Conservation (phyloP, 1,140 invertebrate species). For the Dendroctonus ponderosae region DNA sequence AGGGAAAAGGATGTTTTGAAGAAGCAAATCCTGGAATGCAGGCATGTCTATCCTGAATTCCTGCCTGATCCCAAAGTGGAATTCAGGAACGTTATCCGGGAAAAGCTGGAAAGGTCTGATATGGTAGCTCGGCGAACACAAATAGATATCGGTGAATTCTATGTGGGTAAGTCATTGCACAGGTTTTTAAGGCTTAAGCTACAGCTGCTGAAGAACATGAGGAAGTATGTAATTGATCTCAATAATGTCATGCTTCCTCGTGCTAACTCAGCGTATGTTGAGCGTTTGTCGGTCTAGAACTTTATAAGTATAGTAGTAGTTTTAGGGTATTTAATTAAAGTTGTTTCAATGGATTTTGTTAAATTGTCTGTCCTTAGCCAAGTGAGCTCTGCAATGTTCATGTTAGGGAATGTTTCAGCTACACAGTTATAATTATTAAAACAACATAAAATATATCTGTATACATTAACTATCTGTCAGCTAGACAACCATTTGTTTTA, state of each 20-base stretch:
- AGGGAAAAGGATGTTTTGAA: slow-evolving; percentile 25
- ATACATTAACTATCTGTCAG: background rate
- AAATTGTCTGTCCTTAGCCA: background rate
- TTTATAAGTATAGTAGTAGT: background rate
- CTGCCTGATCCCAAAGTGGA: slow-evolving; percentile 80
- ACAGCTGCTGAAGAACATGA: background rate
- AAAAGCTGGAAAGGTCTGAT: slow-evolving; percentile 88
- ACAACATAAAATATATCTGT: background rate
- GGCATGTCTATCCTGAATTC: slow-evolving; percentile 92
- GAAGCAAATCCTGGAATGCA: slow-evolving; percentile 53
- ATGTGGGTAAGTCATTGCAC: slow-evolving; percentile 73
- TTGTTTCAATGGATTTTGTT: background rate
- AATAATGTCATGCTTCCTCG: background rate
- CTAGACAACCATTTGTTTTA: background rate
- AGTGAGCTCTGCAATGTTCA: background rate
- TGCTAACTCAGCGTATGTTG: background rate
- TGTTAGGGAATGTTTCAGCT: background rate
- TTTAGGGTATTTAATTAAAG: background rate
- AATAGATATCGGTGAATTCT: slow-evolving; percentile 95
- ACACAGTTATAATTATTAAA: background rate
- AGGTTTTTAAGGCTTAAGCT: background rate
- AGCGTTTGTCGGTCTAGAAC: background rate
- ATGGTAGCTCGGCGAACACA: slow-evolving; percentile 84
- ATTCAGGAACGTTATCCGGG: slow-evolving; percentile 76
- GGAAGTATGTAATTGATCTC: background rate